Evolutionary conservation across 1,140 invertebrate genomes (phyloP).

Genomic region (Venustaconcha ellipsiformis): DNA sequence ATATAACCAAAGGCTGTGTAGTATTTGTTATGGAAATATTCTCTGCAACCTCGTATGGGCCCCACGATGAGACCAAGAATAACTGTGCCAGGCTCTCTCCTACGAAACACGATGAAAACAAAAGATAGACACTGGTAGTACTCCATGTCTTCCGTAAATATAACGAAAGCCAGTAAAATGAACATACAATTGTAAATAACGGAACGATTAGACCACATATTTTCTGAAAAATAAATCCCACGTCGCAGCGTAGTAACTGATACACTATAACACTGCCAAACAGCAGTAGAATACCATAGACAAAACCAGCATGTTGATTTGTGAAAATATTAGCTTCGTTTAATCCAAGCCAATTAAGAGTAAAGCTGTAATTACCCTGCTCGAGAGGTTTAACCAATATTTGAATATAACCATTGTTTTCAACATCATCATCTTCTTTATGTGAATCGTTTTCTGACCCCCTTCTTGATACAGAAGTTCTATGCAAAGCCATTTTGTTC

Average conservation of each 20-base stretch:
- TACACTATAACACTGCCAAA: conserved; percentile 50
- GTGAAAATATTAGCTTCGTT: conserved; percentile 44
- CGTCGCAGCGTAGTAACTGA: conserved; percentile 59
- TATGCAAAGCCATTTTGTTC: conserved; percentile 57
- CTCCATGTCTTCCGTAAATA: conserved; percentile 66
- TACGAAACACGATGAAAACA: conserved; percentile 65
- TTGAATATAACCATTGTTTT: conserved; percentile 66
- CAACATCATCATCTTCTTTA: conserved; percentile 61
- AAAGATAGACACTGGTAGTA: conserved; percentile 66
- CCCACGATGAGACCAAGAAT: conserved; percentile 40
- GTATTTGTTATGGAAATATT: conserved; percentile 18
- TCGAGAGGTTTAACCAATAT: conserved; percentile 64
- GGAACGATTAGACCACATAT: conserved; percentile 63
- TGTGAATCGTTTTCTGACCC: conserved; percentile 62
- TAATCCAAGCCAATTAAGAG: conserved; percentile 60
- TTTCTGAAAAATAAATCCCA: conserved; percentile 61
- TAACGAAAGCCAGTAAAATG: conserved; percentile 66
- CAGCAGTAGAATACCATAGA: conserved; percentile 53
- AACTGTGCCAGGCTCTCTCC: conserved; percentile 65
- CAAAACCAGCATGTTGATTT: conserved; percentile 52
- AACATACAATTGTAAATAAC: conserved; percentile 65
- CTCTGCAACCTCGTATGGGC: conserved; percentile 16
- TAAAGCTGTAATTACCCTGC: conserved; percentile 53
- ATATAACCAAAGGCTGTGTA: conserved; percentile 58
- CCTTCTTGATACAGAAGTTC: conserved; percentile 50